Percentiles rank a stretch among this genome's conserved stretches.
These are phyloP conservation scores for Cartodere bifasciata DNA, from an alignment of 2,888 invertebrate species.

Conservation along the genomic window DNA sequence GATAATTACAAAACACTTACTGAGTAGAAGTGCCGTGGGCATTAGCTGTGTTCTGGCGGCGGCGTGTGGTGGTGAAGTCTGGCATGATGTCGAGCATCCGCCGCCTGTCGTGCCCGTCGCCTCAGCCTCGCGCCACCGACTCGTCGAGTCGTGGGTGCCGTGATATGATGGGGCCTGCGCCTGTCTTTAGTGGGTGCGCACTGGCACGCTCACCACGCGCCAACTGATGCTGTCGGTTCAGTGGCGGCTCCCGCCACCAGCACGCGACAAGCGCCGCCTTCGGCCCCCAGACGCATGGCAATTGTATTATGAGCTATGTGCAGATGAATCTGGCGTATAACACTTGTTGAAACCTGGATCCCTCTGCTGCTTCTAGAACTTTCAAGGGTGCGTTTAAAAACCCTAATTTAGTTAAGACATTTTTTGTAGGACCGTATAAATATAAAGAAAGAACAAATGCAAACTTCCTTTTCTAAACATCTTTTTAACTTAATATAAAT, in stretches of 20 bases:
- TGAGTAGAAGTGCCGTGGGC: neutral
- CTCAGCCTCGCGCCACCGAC: conserved; percentile 28
- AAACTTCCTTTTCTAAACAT: too few relatives aligned
- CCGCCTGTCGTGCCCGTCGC: conserved; percentile 35
- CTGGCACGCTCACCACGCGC: conserved; percentile 27
- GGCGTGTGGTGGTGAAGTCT: conserved; percentile 4
- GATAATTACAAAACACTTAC: neutral
- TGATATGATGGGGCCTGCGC: conserved; percentile 14
- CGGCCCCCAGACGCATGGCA: conserved; percentile 29
- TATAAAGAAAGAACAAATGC: too few relatives aligned
- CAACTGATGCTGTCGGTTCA: too few relatives aligned
- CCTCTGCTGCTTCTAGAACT: too few relatives aligned
- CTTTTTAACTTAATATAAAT: too few relatives aligned
- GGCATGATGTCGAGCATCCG: conserved; percentile 28
- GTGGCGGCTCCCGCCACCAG: too few relatives aligned
- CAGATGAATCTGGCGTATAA: too few relatives aligned
- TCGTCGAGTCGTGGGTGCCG: conserved; percentile 17
- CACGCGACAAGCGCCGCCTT: conserved; percentile 25
- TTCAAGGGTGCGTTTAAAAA: too few relatives aligned
- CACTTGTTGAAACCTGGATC: too few relatives aligned
- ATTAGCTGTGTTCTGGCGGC: conserved; percentile 8
- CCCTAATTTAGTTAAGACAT: too few relatives aligned
- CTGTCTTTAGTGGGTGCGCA: conserved; percentile 27
- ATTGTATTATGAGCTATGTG: too few relatives aligned
- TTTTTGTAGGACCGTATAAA: too few relatives aligned